Conservation (phyloP, 2,113 vertebrate species). For the Helogale parvula region DNA sequence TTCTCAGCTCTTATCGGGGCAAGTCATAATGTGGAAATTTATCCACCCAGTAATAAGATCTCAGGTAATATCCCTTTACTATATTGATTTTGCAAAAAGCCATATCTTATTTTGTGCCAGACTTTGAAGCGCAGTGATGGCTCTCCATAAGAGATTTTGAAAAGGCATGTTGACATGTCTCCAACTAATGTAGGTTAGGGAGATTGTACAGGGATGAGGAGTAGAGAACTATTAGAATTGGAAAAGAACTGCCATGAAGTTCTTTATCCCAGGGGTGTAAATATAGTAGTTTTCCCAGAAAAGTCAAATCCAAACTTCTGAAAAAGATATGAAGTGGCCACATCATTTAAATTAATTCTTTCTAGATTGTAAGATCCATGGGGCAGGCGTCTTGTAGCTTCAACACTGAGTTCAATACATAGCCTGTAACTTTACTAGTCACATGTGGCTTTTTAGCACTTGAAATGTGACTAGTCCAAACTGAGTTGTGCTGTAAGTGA, state of each 20-base stretch:
- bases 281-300: neutral
- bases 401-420: neutral
- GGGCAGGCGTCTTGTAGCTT: neutral
- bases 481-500: neutral
- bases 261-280: neutral
- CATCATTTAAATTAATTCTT: neutral
- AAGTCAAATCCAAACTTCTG: neutral
- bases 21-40: constrained; percentile 36
- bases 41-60: neutral
- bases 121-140: neutral
- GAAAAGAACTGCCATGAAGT: neutral
- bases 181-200: neutral
- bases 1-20: constrained; percentile 27
- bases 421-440: neutral
- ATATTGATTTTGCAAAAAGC: neutral
- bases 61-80: constrained; percentile 27
- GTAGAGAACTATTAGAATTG: neutral
- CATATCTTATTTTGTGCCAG: neutral
- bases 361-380: neutral
- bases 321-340: neutral
- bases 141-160: neutral
- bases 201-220: neutral
- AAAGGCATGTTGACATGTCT: constrained; percentile 31
- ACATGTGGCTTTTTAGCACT: neutral
- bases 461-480: neutral